These are phyloP conservation scores for Mythimna pallens DNA, from an alignment of 2,888 invertebrate species.

Conservation along the genomic window DNA sequence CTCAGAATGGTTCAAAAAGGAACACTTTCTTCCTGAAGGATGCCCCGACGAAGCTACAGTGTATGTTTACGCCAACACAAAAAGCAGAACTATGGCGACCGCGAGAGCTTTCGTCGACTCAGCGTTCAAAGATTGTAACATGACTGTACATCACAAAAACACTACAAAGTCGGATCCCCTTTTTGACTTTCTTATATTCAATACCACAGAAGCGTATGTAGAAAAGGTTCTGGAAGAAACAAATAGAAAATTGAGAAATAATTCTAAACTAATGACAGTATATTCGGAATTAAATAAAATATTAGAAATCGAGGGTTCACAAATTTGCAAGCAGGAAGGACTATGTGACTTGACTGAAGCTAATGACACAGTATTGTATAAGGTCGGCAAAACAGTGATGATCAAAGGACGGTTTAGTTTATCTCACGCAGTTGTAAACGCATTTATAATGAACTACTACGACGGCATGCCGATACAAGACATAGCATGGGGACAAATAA, in stretches of 20 bases:
- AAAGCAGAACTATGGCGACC: conserved; percentile 37
- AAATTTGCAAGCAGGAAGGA: conserved; percentile 46
- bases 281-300: conserved; percentile 47
- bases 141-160: conserved; percentile 37
- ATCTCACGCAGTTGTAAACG: conserved; percentile 21
- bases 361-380: conserved; percentile 28
- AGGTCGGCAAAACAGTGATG: conserved; percentile 20
- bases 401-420: conserved; percentile 18
- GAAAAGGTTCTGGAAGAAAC: conserved; percentile 34
- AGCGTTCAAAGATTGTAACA: conserved; percentile 32
- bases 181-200: conserved; percentile 38
- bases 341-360: conserved; percentile 55
- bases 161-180: conserved; percentile 31
- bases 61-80: conserved; percentile 35
- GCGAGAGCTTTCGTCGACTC: conserved; percentile 42
- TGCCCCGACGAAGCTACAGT: conserved; percentile 51
- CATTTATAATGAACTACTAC: no score
- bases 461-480: no score
- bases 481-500: conserved; percentile 53
- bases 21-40: conserved; percentile 30
- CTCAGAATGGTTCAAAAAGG: conserved; percentile 47
- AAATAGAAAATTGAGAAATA: conserved; percentile 17
- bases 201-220: conserved; percentile 42
- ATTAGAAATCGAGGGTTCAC: conserved; percentile 50
- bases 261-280: background rate